Conservation (phyloP, 2,888 invertebrate genomes). For the Callyntrura guangdongensis region DNA sequence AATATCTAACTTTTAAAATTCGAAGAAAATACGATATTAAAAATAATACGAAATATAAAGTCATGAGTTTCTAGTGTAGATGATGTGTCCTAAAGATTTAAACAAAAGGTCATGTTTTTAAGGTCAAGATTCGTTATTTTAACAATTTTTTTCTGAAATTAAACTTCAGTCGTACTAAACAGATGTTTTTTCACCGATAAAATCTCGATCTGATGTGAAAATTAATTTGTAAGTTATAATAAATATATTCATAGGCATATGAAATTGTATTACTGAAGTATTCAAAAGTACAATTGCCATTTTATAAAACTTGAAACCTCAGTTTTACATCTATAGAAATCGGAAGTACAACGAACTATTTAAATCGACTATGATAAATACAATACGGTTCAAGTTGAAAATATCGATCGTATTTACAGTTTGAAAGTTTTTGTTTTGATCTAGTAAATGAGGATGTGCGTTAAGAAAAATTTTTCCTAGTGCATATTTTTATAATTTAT, state of each 20-base stretch:
- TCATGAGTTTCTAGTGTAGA: not conserved
- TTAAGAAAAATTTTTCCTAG: too few relatives aligned
- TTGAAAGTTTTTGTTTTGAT: not conserved
- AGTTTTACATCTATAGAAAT: not conserved
- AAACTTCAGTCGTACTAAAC: not conserved
- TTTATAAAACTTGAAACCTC: not conserved
- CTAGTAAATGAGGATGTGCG: too few relatives aligned
- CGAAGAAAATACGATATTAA: not conserved
- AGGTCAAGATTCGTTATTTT: not conserved
- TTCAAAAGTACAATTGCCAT: not conserved
- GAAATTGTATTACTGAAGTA: not conserved
- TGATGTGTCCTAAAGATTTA: not conserved
- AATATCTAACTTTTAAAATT: not conserved
- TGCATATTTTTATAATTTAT: too few relatives aligned
- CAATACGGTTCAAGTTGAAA: not conserved
- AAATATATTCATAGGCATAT: not conserved
- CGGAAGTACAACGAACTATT: conserved; percentile 11
- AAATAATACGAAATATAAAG: conserved; percentile 7
- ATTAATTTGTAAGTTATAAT: not conserved
- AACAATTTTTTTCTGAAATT: too few relatives aligned
- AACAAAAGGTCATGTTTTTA: not conserved
- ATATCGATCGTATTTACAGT: not conserved
- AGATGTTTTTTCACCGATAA: conserved; percentile 26
- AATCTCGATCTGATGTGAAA: conserved; percentile 44
- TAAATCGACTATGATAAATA: conserved; percentile 6